Base-by-base conservation (phyloP, 2,113 vertebrate species). In the Megaleporinus macrocephalus region DNA sequence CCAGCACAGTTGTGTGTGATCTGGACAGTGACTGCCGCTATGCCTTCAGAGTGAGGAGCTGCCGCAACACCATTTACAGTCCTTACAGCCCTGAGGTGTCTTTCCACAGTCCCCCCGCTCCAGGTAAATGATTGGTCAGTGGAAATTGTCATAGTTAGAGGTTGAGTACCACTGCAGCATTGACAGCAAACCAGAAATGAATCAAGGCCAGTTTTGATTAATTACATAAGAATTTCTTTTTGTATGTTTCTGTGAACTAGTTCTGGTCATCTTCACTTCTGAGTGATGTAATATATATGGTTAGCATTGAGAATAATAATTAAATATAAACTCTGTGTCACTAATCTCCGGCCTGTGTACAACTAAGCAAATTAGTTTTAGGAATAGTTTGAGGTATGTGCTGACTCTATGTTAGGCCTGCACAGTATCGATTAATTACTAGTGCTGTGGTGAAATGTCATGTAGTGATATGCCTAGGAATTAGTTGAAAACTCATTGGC, bases 51-150 rank as follows among this genome's bases (percentile, higher is more conserved):
- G 96, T 98, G 11, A 90, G 93, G 80, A 96, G 94, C 81, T 95
- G 92, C 89, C 95, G 95, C 76, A 97, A 96, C 62, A 94, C 95
- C 0, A 82, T 95, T 83, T 96, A 91, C 78, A 97, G 97, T 74
- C 94, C 95, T 63, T 96, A 95, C 91, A 97, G 98, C 90, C 92
- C 88, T 1, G 96, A 97, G 85, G 92, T 98, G 86, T 85, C 92
- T 81, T 92, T 99, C 62, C 94, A 88, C 79, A 98, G 96, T 0
- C 96, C 97, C 1, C 96, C 97, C n/a, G 97, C 96, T 80, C 92
- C 97, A 87, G 96, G 98, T 98, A 95, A 89, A 85, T 10, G n/a
- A 12, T 55, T 55, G 10, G 6, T 12, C 53, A 18, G 18, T 11
- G 13, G 1, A 24, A 2, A 4, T 24, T 0, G 14, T 41, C 5